Conservation (phyloP, 2,797 vertebrate genomes). For the Peromyscus eremicus region DNA sequence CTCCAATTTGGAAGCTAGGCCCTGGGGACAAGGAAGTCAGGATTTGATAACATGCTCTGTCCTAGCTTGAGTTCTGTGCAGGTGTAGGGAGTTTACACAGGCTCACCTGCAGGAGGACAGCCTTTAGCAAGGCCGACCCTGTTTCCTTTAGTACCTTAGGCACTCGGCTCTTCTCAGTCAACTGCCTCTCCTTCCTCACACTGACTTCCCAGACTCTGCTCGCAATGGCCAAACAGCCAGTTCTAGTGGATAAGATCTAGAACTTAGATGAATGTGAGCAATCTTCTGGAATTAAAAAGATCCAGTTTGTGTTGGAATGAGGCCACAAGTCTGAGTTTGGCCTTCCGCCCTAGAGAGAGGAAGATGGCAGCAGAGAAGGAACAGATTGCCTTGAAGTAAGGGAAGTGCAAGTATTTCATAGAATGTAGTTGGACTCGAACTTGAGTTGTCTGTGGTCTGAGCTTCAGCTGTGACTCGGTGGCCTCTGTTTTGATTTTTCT, state of each 20-base stretch:
- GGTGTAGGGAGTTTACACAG: neutral
- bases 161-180: neutral
- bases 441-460: neutral
- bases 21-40: neutral
- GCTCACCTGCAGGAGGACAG: neutral
- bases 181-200: neutral
- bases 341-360: neutral
- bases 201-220: neutral
- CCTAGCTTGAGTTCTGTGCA: neutral
- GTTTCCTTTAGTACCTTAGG: neutral
- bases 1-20: neutral
- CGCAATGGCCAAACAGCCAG: neutral
- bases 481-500: neutral
- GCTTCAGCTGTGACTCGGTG: neutral
- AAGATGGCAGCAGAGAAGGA: neutral
- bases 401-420: neutral
- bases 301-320: constrained; percentile 32
- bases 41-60: neutral
- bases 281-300: constrained; percentile 26
- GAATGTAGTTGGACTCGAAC: neutral
- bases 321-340: neutral
- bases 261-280: constrained; percentile 25
- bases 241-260: constrained; percentile 61
- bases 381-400: neutral
- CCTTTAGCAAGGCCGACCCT: neutral